A percentile compares a stretch with the other conserved stretches of the same genome.
These are phyloP conservation scores for Sarcophaga rosellei DNA, from an alignment of 2,888 invertebrate species.

Conservation along the genomic window DNA sequence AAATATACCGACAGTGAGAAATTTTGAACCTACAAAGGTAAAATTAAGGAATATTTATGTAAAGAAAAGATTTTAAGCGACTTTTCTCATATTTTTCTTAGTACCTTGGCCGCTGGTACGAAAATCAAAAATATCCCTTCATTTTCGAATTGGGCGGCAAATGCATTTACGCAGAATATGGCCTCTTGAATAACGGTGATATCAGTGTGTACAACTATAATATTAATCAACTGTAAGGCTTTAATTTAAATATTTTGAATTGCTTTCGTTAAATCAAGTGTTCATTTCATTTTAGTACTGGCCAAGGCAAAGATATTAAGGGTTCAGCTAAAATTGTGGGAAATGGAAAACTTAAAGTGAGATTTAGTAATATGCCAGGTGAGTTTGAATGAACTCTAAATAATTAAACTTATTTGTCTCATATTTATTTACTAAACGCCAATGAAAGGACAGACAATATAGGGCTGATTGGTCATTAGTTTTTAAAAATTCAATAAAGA, in stretches of 20 bases:
- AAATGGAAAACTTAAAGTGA: conserved; percentile 71
- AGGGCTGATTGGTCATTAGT: too few species aligned
- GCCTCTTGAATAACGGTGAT: conserved; percentile 77
- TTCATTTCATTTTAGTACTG: conserved; percentile 62
- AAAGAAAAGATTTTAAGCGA: not conserved
- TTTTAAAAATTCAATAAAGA: too few species aligned
- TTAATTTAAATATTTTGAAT: not conserved
- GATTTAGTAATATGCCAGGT: conserved; percentile 70
- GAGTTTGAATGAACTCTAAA: conserved; percentile 19
- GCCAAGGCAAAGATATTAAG: conserved; percentile 64
- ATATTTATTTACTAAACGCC: too few species aligned
- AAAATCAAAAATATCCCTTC: conserved; percentile 87
- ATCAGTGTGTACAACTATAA: conserved; percentile 82
- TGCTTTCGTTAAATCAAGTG: not conserved
- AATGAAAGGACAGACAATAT: too few species aligned
- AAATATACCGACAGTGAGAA: conserved; percentile 82
- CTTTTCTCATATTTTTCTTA: conserved; percentile 73
- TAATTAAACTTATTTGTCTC: too few species aligned
- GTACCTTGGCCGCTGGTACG: conserved; percentile 89
- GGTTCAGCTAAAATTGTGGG: conserved; percentile 70
- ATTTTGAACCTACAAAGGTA: conserved; percentile 82
- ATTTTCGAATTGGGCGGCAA: conserved; percentile 87
- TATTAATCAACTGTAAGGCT: conserved; percentile 81
- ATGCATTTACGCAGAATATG: conserved; percentile 87
- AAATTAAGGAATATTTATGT: conserved; percentile 4